Evolutionary conservation across 2,797 vertebrate genomes (phyloP).

Genomic region (Iguana delicatissima): DNA sequence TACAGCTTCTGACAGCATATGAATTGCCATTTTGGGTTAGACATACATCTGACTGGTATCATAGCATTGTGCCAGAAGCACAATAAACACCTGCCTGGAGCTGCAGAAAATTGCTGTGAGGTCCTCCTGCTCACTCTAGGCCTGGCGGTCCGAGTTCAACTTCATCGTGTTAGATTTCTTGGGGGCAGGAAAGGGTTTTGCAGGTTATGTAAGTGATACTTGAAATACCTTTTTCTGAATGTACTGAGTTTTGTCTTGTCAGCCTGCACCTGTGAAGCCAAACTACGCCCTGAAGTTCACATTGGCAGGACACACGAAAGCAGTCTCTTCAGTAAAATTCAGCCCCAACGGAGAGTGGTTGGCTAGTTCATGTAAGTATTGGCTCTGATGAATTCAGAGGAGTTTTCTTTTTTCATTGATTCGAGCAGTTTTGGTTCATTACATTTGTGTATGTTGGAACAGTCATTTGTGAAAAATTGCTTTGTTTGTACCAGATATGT

Average conservation of each 20-base stretch:
- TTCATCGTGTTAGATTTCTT: too few relatives aligned
- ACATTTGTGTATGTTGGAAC: too few relatives aligned
- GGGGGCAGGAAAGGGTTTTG: too few relatives aligned
- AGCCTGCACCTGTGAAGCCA: constrained; percentile 96
- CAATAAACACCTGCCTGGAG: not conserved
- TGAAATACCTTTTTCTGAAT: not conserved
- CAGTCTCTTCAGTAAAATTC: constrained; percentile 98
- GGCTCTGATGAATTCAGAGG: not conserved
- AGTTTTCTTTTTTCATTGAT: too few relatives aligned
- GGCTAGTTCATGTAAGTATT: constrained; percentile 94
- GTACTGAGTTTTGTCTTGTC: not conserved
- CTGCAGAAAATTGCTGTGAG: too few relatives aligned
- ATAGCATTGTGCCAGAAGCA: not conserved
- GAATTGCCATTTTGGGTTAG: not conserved
- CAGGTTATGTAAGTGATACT: not conserved
- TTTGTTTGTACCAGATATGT: too few relatives aligned
- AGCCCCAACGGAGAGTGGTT: constrained; percentile 99
- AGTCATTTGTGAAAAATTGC: too few relatives aligned
- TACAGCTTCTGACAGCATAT: not conserved
- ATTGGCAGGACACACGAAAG: constrained; percentile 96
- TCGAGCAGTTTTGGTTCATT: not conserved
- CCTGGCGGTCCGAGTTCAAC: not conserved
- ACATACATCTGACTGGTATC: too few relatives aligned
- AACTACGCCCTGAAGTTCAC: constrained; percentile 99
- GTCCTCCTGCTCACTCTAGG: too few relatives aligned